A percentile compares a stretch with the other conserved stretches of the same genome.
phyloP scores from a whole-genome alignment of 2,797 vertebrate species.

The Streptopelia turtur region DNA sequence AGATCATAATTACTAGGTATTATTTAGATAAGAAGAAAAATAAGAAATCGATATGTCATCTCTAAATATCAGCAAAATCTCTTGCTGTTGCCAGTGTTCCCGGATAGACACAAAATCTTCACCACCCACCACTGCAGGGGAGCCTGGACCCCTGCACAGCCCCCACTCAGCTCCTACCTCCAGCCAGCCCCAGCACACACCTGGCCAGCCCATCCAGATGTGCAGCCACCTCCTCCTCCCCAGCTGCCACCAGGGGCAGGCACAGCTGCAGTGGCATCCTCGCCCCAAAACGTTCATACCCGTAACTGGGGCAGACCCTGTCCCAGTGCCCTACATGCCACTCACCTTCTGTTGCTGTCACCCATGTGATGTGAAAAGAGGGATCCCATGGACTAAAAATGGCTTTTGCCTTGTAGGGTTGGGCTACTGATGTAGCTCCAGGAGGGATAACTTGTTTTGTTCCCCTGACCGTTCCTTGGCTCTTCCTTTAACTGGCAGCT shows the following conservation, averaged over 20 bases:
- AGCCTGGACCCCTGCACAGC: accelerated
- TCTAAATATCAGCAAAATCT: not conserved
- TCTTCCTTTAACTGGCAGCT: constrained; percentile 5
- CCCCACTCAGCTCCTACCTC: not conserved
- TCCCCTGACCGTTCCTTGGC: not conserved
- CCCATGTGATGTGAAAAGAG: not conserved
- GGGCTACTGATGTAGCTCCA: not conserved
- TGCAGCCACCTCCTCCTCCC: not conserved
- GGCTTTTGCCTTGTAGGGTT: not conserved
- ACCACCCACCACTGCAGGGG: not conserved
- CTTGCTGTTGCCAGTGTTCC: not conserved
- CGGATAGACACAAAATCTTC: not conserved
- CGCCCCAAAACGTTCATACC: not conserved
- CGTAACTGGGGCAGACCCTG: accelerated
- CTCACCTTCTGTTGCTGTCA: not conserved
- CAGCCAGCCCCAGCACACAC: not conserved
- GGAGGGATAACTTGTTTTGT: not conserved
- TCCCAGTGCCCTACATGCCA: accelerated
- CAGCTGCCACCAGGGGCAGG: not conserved
- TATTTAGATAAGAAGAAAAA: not conserved
- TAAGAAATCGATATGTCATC: not conserved
- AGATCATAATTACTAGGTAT: not conserved
- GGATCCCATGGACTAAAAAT: not conserved
- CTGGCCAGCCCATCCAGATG: not conserved
- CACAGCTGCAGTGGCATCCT: not conserved